Conservation (phyloP, 2,888 invertebrate species). For the Gryllus longicercus region DNA sequence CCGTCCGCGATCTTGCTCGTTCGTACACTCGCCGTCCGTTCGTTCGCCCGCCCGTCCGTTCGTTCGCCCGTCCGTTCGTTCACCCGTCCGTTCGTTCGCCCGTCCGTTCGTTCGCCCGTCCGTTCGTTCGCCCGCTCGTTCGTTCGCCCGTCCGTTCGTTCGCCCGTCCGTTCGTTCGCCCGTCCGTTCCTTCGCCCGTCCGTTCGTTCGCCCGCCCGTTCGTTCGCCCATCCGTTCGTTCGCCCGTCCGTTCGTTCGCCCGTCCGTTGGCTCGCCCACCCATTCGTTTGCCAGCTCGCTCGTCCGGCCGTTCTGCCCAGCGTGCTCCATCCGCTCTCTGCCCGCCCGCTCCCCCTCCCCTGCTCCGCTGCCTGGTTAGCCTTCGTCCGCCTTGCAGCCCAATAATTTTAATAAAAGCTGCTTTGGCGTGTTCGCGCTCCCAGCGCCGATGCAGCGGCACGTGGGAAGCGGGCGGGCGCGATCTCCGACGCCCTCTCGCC, state of each 20-base stretch:
- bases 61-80: background rate
- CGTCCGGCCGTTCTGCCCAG: background rate
- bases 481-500: background rate
- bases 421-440: constrained; percentile 9
- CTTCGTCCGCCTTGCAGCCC: background rate
- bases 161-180: background rate
- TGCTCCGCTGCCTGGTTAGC: background rate
- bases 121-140: too few relatives aligned
- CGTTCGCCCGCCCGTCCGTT: background rate
- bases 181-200: background rate
- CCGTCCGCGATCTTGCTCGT: background rate
- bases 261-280: too few relatives aligned
- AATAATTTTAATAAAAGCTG: constrained; percentile 7
- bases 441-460: background rate
- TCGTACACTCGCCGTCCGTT: background rate
- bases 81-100: background rate
- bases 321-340: background rate
- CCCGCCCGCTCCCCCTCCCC: background rate
- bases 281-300: background rate
- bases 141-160: too few relatives aligned
- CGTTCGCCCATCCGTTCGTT: too few relatives aligned
- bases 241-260: background rate
- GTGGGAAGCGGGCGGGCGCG: background rate
- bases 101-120: too few relatives aligned
- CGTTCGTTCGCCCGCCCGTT: background rate